Percentiles rank a stretch among this genome's conserved stretches.
These are phyloP conservation scores for Drosophila tani DNA, from an alignment of 1,140 invertebrate genomes.

Conservation along the genomic window DNA sequence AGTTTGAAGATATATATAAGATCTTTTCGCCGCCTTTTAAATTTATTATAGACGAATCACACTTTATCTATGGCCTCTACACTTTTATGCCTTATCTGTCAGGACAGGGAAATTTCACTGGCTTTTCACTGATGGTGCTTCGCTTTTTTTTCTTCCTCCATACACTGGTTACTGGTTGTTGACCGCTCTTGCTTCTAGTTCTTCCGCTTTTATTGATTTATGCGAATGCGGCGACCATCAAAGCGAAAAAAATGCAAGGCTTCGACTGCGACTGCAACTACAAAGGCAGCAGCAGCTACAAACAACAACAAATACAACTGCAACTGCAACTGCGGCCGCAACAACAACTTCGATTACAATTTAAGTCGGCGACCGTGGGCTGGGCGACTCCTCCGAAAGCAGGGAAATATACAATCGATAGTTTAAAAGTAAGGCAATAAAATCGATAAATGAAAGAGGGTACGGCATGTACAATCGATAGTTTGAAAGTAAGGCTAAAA, in stretches of 20 bases:
- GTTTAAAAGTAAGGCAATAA: too few relatives aligned
- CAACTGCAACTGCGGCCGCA: conserved; percentile 11
- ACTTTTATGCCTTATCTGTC: conserved; percentile 20
- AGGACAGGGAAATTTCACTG: conserved; percentile 9
- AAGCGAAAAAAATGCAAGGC: conserved; percentile 43
- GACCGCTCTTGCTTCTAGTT: conserved; percentile 23
- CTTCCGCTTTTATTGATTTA: conserved; percentile 73
- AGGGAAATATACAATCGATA: not conserved
- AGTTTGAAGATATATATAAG: not conserved
- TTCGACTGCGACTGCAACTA: conserved; percentile 17
- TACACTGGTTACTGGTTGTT: not conserved
- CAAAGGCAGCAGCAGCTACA: conserved; percentile 4
- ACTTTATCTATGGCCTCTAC: conserved; percentile 11
- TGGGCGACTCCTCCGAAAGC: not conserved
- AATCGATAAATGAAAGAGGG: too few relatives aligned
- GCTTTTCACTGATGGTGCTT: not conserved
- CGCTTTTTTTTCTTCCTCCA: not conserved
- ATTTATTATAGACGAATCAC: conserved; percentile 9
- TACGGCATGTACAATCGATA: too few relatives aligned
- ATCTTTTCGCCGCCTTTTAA: not conserved
- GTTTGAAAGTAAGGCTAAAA: too few relatives aligned
- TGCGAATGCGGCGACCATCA: conserved; percentile 66
- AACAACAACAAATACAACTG: conserved; percentile 14
- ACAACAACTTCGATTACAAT: conserved; percentile 36
- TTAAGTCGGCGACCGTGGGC: conserved; percentile 16